Conservation (phyloP, 2,888 invertebrate genomes). For the Tipula confusa region DNA sequence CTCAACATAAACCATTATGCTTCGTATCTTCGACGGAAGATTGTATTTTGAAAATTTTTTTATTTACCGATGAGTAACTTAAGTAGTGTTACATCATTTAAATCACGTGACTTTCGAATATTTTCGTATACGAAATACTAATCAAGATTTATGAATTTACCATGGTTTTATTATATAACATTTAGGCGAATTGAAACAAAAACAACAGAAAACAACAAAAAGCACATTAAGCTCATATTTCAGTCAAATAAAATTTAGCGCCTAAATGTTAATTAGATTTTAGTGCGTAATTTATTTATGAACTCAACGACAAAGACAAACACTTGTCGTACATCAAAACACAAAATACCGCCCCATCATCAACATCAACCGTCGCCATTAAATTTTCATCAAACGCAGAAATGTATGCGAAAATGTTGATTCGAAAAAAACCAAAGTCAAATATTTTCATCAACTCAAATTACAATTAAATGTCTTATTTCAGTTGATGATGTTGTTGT, state of each 20-base stretch:
- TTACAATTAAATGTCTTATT: slow-evolving; percentile 14
- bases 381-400: background rate
- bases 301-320: background rate
- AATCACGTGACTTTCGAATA: background rate
- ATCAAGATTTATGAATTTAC: background rate
- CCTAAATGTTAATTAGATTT: background rate
- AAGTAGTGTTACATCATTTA: too few species aligned
- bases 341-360: background rate
- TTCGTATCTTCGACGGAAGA: too few species aligned
- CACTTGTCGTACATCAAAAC: background rate
- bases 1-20: too few species aligned
- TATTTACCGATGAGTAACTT: too few species aligned
- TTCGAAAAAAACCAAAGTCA: background rate
- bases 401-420: background rate
- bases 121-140: too few species aligned
- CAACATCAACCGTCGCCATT: background rate
- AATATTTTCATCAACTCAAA: slow-evolving; percentile 12
- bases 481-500: background rate
- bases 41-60: background rate
- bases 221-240: background rate
- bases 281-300: background rate
- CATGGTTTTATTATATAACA: background rate
- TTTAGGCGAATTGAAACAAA: too few species aligned
- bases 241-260: background rate
- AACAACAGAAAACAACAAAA: too few species aligned